These are phyloP conservation scores for Lasioglossum leucozonium DNA, from an alignment of 2,888 invertebrate genomes.

Conservation along the genomic window DNA sequence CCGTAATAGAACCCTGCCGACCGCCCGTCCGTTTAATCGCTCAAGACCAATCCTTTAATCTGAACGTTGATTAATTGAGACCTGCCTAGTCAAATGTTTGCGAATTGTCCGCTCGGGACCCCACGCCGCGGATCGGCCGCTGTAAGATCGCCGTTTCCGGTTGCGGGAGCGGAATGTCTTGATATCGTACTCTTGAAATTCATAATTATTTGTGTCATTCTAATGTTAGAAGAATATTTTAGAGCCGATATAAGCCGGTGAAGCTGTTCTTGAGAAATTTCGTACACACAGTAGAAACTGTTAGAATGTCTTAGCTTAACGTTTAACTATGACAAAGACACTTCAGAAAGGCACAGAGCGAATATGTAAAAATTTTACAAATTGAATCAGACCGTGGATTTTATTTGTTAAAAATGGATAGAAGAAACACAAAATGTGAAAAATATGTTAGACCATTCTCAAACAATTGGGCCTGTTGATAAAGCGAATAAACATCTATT, in stretches of 20 bases:
- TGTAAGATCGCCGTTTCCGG: neutral
- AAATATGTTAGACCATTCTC: neutral
- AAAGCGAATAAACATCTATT: neutral
- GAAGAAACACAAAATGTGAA: neutral
- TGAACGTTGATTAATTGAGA: conserved; percentile 52
- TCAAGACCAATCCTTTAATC: conserved; percentile 52
- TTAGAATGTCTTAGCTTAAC: neutral
- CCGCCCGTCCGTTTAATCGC: conserved; percentile 38
- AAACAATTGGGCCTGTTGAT: neutral
- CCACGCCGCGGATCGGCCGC: neutral
- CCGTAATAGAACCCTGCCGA: neutral
- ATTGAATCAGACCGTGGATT: neutral
- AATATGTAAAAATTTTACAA: neutral
- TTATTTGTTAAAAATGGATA: neutral
- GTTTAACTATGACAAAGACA: neutral
- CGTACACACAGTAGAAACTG: neutral
- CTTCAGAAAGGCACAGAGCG: neutral
- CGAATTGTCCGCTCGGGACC: conserved; percentile 1
- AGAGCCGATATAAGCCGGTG: neutral
- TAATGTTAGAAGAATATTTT: neutral
- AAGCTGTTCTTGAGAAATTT: neutral
- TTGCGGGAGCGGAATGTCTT: neutral
- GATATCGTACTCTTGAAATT: neutral
- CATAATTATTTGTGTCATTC: neutral
- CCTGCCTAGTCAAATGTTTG: neutral